These are phyloP conservation scores for Ptyas mucosa DNA, from an alignment of 2,113 vertebrate species.

Conservation along the genomic window DNA sequence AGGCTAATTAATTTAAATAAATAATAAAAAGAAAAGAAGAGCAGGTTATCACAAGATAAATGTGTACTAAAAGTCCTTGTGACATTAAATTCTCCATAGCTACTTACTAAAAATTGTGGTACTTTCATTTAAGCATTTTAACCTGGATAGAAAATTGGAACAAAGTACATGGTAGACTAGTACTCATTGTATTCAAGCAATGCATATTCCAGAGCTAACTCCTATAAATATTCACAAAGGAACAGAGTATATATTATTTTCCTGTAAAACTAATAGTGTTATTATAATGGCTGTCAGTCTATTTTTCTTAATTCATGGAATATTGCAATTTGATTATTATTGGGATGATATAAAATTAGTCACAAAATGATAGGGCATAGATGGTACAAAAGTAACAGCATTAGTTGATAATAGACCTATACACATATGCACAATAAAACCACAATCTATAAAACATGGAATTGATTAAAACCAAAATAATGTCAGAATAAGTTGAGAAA, in stretches of 20 bases:
- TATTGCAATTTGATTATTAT: not conserved
- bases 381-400: not conserved
- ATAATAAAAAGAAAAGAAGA: not conserved
- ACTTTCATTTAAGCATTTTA: not conserved
- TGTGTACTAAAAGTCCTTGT: not conserved
- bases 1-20: not conserved
- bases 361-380: not conserved
- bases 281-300: not conserved
- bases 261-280: not conserved
- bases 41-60: not conserved
- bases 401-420: not conserved
- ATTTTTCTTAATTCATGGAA: not conserved
- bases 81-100: not conserved
- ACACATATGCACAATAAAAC: not conserved
- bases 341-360: not conserved
- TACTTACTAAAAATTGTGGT: not conserved
- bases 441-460: not conserved
- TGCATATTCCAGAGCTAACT: not conserved
- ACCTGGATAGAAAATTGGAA: not conserved
- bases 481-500: not conserved
- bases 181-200: not conserved
- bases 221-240: not conserved
- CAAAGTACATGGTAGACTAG: not conserved
- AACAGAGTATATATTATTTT: not conserved
- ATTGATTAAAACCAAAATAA: not conserved